These are phyloP conservation scores for Abrostola tripartita DNA, from an alignment of 2,888 invertebrate genomes.

Conservation along the genomic window DNA sequence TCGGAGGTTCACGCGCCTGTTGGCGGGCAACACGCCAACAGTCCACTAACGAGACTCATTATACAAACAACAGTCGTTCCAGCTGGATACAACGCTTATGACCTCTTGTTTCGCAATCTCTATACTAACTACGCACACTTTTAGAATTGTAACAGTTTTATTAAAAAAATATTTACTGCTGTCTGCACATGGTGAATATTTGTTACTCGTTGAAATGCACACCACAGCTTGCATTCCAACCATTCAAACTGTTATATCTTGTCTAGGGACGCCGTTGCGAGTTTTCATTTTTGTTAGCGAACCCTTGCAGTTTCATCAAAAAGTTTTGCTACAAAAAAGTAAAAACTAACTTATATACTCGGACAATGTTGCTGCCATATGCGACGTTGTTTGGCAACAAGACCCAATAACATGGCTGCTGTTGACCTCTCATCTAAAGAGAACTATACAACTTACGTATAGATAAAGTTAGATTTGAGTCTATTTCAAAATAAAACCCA, in stretches of 20 bases:
- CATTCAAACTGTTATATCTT: constrained; percentile 12
- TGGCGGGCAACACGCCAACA: constrained; percentile 68
- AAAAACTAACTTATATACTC: constrained; percentile 36
- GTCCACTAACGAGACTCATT: constrained; percentile 75
- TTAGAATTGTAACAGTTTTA: constrained; percentile 25
- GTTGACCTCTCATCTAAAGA: constrained; percentile 22
- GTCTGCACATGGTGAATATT: constrained; percentile 1
- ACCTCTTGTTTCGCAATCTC: constrained; percentile 55
- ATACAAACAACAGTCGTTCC: constrained; percentile 69
- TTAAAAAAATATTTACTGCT: constrained; percentile 17
- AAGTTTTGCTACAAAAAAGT: constrained; percentile 42
- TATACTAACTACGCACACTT: constrained; percentile 28
- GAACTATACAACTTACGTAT: constrained; percentile 29
- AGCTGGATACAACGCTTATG: constrained; percentile 60
- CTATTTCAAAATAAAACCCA: constrained; percentile 55
- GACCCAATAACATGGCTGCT: constrained; percentile 39
- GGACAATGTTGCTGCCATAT: constrained; percentile 39
- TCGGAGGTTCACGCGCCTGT: constrained; percentile 39
- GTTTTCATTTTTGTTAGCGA: constrained; percentile 20
- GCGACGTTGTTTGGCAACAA: constrained; percentile 41
- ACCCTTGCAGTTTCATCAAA: constrained; percentile 30
- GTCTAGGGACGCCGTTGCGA: constrained; percentile 1
- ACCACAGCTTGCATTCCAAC: constrained; percentile 8
- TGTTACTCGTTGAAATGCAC: constrained; percentile 27
- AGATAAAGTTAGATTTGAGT: constrained; percentile 49